Evolutionary conservation across 2,888 invertebrate species (phyloP).

Genomic region (Artemia sinica): DNA sequence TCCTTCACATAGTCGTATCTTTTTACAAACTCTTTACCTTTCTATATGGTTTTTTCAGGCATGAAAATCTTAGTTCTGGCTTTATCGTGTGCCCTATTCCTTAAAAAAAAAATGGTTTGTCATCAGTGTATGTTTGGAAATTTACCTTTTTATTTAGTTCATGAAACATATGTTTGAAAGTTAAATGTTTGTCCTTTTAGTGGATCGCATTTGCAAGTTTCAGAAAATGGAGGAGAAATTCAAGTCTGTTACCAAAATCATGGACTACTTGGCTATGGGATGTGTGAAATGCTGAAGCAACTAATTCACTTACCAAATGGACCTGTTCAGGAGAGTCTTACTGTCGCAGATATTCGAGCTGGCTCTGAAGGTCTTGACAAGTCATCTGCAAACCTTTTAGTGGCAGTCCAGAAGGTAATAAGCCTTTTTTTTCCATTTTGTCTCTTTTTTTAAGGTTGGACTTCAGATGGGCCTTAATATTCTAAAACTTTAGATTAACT

Average conservation of each 20-base stretch:
- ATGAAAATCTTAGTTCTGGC: too few species aligned
- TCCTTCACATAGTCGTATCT: too few species aligned
- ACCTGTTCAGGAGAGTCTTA: neutral
- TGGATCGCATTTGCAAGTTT: neutral
- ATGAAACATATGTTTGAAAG: neutral
- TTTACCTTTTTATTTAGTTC: neutral
- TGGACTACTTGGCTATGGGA: neutral
- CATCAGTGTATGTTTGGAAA: neutral
- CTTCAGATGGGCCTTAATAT: too few species aligned
- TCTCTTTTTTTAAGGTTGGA: too few species aligned
- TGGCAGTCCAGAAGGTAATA: neutral
- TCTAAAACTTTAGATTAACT: too few species aligned
- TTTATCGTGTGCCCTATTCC: too few species aligned
- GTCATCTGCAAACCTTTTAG: neutral
- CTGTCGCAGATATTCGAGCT: neutral
- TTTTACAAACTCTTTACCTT: too few species aligned
- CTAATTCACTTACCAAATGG: constrained; percentile 5
- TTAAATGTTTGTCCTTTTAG: neutral
- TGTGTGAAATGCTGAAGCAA: neutral
- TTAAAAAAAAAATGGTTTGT: too few species aligned
- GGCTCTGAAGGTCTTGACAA: neutral
- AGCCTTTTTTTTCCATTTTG: too few species aligned
- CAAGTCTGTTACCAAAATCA: neutral
- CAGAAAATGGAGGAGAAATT: neutral
- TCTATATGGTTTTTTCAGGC: too few species aligned